Base-by-base conservation (phyloP, 2,888 invertebrate genomes). In the Mystacides longicornis region DNA sequence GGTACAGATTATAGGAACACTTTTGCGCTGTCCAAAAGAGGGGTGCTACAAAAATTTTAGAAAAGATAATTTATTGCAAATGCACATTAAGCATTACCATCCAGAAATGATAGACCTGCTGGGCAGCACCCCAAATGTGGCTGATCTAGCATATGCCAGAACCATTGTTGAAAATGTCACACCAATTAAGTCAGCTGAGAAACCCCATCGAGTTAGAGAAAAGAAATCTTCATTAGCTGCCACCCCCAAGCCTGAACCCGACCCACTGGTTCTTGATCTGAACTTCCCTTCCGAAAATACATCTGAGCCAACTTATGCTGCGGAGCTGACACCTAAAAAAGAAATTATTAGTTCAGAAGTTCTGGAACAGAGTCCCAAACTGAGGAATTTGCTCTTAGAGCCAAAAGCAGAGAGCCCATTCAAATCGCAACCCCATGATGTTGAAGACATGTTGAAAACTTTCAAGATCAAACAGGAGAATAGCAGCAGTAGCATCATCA, bases 51-150 rank as follows among this genome's bases (percentile, higher is more conserved):
- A 96, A 71, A 88, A 86, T 64, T 96, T 94, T 68, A 81, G 96
- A 3, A 93, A 93, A 67, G 92, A 93, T 67, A 92, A 89, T 60
- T 80, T 95, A 50, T 74, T 96, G 7, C 87, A 89, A 73, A 94
- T 93, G 83, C 96, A 96, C 68, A 87, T 95, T 43, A 95, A 95
- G 66, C 94, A 96, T 69, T 95, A 95, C 70, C 96, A 95, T 71
- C 82, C 85, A 1, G 89, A 91, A 62, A 79, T 88, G 56, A 81
- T 82, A 1, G 84, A 87, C 58, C 68, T 83, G 68, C 72, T 91
- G 62, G 90, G 89, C 2, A 81, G 81, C 0, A 89, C 91, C 0
- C 91, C 92, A 1, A 92, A 92, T 70, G 92, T 93, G 55, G 81
- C 89, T 19, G 92, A 93, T 68, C 71, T 93, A 58, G 92, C 93